Evolutionary conservation across 2,888 invertebrate genomes (phyloP).

Genomic region (Julus scandinavius): DNA sequence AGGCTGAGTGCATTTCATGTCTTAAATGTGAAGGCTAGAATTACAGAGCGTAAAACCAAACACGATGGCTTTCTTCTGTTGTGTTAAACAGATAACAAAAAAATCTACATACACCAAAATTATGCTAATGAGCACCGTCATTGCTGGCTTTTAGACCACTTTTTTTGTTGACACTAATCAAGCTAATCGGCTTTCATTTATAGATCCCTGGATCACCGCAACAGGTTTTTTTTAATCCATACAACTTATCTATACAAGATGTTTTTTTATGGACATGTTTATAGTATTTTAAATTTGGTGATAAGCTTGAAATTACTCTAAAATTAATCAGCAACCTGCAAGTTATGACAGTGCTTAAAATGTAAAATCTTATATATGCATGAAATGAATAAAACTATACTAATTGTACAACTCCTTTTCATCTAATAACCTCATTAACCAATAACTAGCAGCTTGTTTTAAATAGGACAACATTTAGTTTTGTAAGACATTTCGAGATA

Average conservation of each 20-base stretch:
- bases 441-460: background rate
- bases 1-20: background rate
- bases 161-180: background rate
- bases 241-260: background rate
- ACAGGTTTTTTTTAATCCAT: background rate
- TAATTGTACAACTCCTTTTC: too few species aligned
- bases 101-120: background rate
- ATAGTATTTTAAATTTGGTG: background rate
- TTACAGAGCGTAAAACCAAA: constrained; percentile 16
- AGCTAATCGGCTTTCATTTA: background rate
- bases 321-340: background rate
- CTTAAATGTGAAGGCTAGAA: constrained; percentile 44
- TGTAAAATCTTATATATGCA: too few species aligned
- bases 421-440: background rate
- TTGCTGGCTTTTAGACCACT: background rate
- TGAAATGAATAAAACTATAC: too few species aligned
- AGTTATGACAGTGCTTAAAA: background rate
- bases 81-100: background rate
- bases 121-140: constrained; percentile 8
- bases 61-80: constrained; percentile 27
- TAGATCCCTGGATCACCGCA: background rate
- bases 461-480: background rate
- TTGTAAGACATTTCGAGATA: too few species aligned
- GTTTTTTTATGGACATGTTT: background rate
- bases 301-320: background rate